Evolutionary conservation across 1,140 invertebrate genomes (phyloP).

Genomic region (Ips typographus): DNA sequence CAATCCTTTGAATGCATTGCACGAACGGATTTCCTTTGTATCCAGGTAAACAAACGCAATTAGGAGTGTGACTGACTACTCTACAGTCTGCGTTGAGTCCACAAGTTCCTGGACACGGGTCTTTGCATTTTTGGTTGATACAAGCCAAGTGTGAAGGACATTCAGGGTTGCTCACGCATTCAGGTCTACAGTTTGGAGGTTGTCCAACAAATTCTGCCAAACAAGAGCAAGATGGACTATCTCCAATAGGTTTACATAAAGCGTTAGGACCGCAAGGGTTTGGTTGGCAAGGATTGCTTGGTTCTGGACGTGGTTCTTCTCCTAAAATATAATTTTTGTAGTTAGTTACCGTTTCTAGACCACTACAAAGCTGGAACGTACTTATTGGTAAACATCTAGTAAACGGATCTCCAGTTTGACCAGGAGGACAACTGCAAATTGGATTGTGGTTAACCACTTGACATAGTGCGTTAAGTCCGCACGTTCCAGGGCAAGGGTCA

Average conservation of each 20-base stretch:
- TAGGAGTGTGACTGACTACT: conserved; percentile 66
- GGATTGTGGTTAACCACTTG: conserved; percentile 64
- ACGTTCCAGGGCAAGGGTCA: conserved; percentile 66
- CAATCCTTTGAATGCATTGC: conserved; percentile 51
- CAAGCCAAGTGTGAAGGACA: conserved; percentile 65
- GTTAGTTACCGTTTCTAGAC: not conserved
- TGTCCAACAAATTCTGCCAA: conserved; percentile 69
- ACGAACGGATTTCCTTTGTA: conserved; percentile 63
- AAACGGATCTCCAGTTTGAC: conserved; percentile 64
- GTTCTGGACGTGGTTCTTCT: conserved; percentile 44
- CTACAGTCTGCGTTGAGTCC: conserved; percentile 68
- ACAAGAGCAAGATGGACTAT: conserved; percentile 64
- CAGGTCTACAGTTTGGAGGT: conserved; percentile 73
- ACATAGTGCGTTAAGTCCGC: conserved; percentile 64
- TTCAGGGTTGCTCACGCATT: conserved; percentile 70
- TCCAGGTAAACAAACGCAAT: conserved; percentile 62
- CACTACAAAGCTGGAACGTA: conserved; percentile 41
- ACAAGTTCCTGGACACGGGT: conserved; percentile 67
- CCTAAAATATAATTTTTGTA: conserved; percentile 28
- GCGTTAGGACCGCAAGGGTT: conserved; percentile 60
- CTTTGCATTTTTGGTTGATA: conserved; percentile 63
- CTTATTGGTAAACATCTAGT: conserved; percentile 57
- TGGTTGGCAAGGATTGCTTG: conserved; percentile 59
- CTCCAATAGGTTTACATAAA: conserved; percentile 56
- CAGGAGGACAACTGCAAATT: conserved; percentile 62